Evolutionary conservation across 1,140 invertebrate species (phyloP).

Genomic region (Ruditapes philippinarum): DNA sequence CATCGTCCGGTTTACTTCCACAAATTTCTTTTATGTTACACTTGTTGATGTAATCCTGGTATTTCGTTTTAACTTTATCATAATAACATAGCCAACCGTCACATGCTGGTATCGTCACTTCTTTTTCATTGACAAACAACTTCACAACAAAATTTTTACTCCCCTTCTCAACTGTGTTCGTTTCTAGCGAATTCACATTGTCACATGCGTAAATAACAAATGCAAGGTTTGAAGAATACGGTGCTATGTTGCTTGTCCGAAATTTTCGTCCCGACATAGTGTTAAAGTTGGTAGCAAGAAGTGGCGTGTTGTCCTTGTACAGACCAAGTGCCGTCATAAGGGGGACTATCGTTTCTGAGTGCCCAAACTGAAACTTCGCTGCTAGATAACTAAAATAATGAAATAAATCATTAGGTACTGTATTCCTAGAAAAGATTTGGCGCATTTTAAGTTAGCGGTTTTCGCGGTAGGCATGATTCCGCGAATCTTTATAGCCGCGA

Average conservation of each 20-base stretch:
- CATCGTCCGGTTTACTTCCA: background rate
- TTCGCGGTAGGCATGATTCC: too few species aligned
- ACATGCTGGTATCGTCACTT: slow-evolving; percentile 21
- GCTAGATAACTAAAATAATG: slow-evolving; percentile 36
- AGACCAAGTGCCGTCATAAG: slow-evolving; percentile 91
- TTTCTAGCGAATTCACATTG: background rate
- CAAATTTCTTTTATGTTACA: slow-evolving; percentile 36
- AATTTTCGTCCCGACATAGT: slow-evolving; percentile 89
- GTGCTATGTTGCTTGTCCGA: slow-evolving; percentile 92
- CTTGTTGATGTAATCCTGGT: background rate
- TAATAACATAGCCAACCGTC: background rate
- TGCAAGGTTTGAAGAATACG: slow-evolving; percentile 94
- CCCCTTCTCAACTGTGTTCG: background rate
- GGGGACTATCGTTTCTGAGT: slow-evolving; percentile 95
- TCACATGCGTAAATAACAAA: slow-evolving; percentile 90
- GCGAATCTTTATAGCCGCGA: too few species aligned
- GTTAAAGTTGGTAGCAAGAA: slow-evolving; percentile 89
- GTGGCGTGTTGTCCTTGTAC: slow-evolving; percentile 90
- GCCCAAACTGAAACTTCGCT: slow-evolving; percentile 91
- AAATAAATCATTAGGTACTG: too few species aligned
- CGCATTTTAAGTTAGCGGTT: too few species aligned
- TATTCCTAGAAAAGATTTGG: too few species aligned
- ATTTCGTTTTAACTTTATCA: background rate
- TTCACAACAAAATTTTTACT: slow-evolving; percentile 6
- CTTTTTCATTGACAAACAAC: slow-evolving; percentile 48